These are phyloP conservation scores for Lasaia peninsularis DNA, from an alignment of 1,140 invertebrate species.

Conservation along the genomic window DNA sequence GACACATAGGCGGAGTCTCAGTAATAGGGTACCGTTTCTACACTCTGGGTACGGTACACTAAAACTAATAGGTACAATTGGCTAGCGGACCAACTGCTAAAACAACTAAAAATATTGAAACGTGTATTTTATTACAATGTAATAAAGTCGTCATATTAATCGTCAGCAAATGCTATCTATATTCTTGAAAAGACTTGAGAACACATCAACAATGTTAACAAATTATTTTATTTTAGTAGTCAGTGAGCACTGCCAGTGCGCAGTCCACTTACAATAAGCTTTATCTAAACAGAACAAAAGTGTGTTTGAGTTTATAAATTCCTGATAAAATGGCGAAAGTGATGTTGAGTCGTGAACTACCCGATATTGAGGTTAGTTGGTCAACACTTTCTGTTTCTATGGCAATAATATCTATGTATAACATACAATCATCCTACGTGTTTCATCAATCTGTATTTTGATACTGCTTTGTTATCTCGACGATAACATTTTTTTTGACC, in stretches of 20 bases:
- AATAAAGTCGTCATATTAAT: no score
- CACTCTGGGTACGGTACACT: no score
- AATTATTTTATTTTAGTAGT: constrained; percentile 39
- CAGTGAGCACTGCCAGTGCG: constrained; percentile 66
- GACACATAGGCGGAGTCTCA: no score
- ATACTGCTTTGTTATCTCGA: background rate
- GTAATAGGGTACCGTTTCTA: no score
- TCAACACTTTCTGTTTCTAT: constrained; percentile 5
- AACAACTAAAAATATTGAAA: no score
- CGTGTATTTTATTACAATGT: no score
- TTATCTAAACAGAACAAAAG: background rate
- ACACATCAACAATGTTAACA: background rate
- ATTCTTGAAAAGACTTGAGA: constrained; percentile 1
- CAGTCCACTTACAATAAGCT: constrained; percentile 45
- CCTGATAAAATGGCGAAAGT: constrained; percentile 61
- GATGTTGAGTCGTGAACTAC: constrained; percentile 80
- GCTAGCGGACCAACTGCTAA: no score
- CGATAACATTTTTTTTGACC: background rate
- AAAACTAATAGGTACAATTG: no score
- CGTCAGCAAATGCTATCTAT: no score
- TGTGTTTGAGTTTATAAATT: background rate
- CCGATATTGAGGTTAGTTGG: constrained; percentile 83
- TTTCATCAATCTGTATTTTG: background rate
- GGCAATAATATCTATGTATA: background rate
- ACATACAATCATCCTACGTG: background rate